Evolutionary conservation across 1,140 invertebrate species (phyloP).

Genomic region (Hyles vespertilio): DNA sequence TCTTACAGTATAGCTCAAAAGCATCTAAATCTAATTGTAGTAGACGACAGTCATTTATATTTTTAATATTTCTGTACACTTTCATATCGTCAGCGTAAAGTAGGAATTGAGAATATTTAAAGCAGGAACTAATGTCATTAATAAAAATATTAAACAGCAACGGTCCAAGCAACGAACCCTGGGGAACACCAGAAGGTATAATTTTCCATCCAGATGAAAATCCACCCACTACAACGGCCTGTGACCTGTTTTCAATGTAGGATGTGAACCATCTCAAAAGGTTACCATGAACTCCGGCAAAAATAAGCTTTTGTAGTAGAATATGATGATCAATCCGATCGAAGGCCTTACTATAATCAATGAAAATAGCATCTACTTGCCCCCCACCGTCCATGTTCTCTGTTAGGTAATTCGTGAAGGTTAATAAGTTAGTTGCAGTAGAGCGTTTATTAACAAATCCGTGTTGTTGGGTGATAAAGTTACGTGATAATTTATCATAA

Average conservation of each 20-base stretch:
- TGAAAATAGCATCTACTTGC: constrained; percentile 36
- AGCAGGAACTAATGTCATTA: too few relatives aligned
- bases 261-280: constrained; percentile 29
- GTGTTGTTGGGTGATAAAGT: constrained; percentile 27
- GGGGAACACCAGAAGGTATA: constrained; percentile 12
- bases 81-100: constrained; percentile 32
- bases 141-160: constrained; percentile 22
- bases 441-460: constrained; percentile 31
- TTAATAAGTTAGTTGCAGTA: constrained; percentile 28
- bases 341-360: constrained; percentile 38
- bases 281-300: constrained; percentile 16
- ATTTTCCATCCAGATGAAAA: too few relatives aligned
- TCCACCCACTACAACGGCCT: too few relatives aligned
- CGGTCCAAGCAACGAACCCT: constrained; percentile 20
- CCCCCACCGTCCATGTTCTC: constrained; percentile 17
- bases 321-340: constrained; percentile 8
- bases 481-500: too few relatives aligned
- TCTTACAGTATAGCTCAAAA: constrained; percentile 19
- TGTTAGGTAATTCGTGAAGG: constrained; percentile 20
- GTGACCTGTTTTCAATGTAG: constrained; percentile 10
- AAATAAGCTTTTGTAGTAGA: constrained; percentile 12
- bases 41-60: constrained; percentile 13
- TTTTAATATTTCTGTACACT: constrained; percentile 19
- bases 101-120: constrained; percentile 4
- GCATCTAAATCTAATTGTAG: constrained; percentile 13